Evolutionary conservation across 2,797 vertebrate genomes (phyloP).

Genomic region (Xerus rutilus): DNA sequence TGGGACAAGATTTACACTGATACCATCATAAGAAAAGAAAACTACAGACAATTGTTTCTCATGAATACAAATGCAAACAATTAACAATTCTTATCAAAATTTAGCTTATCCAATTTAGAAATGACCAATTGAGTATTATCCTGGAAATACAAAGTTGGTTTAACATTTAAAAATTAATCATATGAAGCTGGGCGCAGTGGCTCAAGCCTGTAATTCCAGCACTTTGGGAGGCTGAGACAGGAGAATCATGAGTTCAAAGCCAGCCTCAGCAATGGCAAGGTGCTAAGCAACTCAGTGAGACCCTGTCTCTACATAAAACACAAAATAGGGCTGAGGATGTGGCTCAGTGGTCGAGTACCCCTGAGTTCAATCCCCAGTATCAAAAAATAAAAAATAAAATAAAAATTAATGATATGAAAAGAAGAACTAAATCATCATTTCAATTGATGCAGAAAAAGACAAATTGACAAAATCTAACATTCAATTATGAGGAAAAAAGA

Average conservation of each 20-base stretch:
- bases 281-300: too few relatives aligned
- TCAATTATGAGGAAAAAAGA: neutral
- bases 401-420: neutral
- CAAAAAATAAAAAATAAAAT: too few relatives aligned
- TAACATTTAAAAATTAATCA: neutral
- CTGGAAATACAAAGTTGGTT: neutral
- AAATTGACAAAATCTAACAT: conserved; percentile 16
- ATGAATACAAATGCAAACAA: neutral
- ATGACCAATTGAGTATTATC: conserved; percentile 5
- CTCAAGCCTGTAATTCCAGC: too few relatives aligned
- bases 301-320: too few relatives aligned
- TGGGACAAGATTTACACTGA: neutral
- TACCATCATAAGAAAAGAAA: neutral
- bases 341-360: too few relatives aligned
- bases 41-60: neutral
- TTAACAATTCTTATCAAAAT: neutral
- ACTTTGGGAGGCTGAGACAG: too few relatives aligned
- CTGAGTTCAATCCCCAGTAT: too few relatives aligned
- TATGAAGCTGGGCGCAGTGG: neutral
- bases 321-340: too few relatives aligned
- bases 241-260: too few relatives aligned
- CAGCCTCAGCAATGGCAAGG: too few relatives aligned
- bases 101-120: neutral
- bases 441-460: neutral
- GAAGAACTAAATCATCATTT: neutral